Base-by-base conservation (phyloP, 2,888 invertebrate genomes). In the Nomada lathburiana region DNA sequence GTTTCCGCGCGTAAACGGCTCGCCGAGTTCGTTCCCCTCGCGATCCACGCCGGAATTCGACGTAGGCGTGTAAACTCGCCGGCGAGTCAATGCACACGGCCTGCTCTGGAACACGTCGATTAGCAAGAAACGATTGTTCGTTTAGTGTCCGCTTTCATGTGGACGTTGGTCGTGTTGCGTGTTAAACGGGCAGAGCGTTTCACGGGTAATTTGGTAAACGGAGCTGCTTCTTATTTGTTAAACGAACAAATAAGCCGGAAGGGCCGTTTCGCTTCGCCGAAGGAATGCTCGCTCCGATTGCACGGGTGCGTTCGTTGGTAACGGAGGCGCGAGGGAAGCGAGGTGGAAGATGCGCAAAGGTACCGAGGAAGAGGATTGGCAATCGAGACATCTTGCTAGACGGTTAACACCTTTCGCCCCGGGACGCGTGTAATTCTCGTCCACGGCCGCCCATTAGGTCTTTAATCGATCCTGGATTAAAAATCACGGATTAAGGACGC, bases 381-480 rank as follows among this genome's bases (percentile, higher is more conserved):
- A 9, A 82, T 67, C 59, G 63, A 26, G 64, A 55, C 26, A 55
- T 20, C 13, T 68, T 16, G 53, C 18, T 64, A 62, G 20, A 20
- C 42, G 36, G 36, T 36, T 36, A 36, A 44, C 42, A 65, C 16
- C 23, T 42, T 29, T 63, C 26, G 74, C 79, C 85, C 47, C 55
- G 36, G 81, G 86, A 55, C 57, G 23, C 36, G n/a, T 72, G 77
- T 84, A 86, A 89, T 87, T 89, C 81, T 84, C 80, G 60, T 70
- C 76, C 68, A 72, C 71, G 85, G 89, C 91, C 89, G 88, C 80
- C 88, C 86, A 89, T 91, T 90, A 90, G 80, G 79, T 76, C 74
- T 83, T 52, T 88, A 89, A 88, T 89, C 88, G 89, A 81, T 83
- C 80, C 71, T 70, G 86, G 90, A 90, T 92, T 90, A 91, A 92